Evolutionary conservation across 2,113 vertebrate genomes (phyloP).

Genomic region (Pseudopodoces humilis): DNA sequence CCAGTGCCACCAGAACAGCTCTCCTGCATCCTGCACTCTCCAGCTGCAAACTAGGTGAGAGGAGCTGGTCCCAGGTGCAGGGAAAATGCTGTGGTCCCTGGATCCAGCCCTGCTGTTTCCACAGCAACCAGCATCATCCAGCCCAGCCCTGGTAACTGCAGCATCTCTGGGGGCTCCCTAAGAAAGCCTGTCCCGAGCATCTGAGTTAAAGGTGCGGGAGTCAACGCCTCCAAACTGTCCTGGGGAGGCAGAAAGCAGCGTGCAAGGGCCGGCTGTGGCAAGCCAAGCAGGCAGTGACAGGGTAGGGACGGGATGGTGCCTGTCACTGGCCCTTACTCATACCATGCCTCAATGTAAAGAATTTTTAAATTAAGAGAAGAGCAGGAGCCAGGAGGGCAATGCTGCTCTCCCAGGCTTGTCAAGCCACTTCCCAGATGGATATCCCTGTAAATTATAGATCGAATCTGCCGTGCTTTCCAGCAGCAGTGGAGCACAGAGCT

Average conservation of each 20-base stretch:
- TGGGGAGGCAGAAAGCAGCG: not conserved
- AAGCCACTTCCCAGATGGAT: not conserved
- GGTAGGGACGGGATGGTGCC: not conserved
- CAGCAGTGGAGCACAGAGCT: not conserved
- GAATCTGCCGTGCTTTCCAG: not conserved
- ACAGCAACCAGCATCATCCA: conserved; percentile 54
- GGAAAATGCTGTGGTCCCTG: not conserved
- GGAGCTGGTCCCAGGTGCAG: not conserved
- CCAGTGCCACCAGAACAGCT: not conserved
- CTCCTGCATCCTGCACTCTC: fast-evolving
- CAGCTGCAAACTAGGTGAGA: not conserved
- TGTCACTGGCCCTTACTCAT: not conserved
- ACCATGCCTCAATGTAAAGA: not conserved
- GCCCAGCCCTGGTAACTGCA: not conserved
- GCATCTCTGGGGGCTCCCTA: conserved; percentile 23
- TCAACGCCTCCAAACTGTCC: not conserved
- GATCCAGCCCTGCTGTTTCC: conserved; percentile 23
- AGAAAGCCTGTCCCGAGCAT: not conserved
- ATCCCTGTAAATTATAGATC: conserved; percentile 48
- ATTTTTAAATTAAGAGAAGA: not conserved
- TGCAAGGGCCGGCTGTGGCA: not conserved
- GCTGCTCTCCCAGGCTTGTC: not conserved
- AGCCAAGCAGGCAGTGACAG: not conserved
- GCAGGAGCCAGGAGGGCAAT: not conserved
- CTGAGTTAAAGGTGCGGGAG: conserved; percentile 18